These are phyloP conservation scores for Cynopterus brachyotis DNA, from an alignment of 2,113 vertebrate genomes.

Conservation along the genomic window DNA sequence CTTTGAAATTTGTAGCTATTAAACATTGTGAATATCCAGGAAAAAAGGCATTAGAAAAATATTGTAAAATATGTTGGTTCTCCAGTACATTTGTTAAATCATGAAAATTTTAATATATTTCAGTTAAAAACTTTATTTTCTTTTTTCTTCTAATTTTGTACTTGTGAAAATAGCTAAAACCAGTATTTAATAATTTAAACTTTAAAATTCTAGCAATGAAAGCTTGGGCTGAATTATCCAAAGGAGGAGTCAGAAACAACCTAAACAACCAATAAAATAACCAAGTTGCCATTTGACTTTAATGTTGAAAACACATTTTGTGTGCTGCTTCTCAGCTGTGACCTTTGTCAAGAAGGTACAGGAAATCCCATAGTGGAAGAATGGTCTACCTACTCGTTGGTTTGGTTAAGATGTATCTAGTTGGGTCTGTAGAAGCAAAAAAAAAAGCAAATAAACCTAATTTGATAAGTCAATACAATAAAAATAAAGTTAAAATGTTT, in stretches of 20 bases:
- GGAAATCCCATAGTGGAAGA: neutral
- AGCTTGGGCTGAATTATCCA: neutral
- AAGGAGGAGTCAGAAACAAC: neutral
- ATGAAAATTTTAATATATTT: neutral
- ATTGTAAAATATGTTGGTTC: neutral
- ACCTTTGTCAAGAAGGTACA: neutral
- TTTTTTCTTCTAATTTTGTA: neutral
- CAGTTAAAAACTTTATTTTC: neutral
- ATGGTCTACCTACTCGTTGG: neutral
- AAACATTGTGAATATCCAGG: neutral
- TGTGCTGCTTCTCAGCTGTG: neutral
- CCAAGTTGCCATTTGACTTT: neutral
- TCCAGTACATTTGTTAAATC: neutral
- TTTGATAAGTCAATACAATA: neutral
- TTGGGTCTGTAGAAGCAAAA: neutral
- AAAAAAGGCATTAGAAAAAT: neutral
- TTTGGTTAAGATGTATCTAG: neutral
- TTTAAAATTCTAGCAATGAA: neutral
- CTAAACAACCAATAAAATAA: neutral
- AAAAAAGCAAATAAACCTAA: neutral
- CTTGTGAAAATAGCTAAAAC: neutral
- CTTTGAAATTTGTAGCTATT: neutral
- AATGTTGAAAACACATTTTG: neutral
- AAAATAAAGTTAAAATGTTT: neutral
- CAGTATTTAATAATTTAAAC: neutral